These are phyloP conservation scores for Macrochelys suwanniensis DNA, from an alignment of 2,797 vertebrate species.

Conservation along the genomic window DNA sequence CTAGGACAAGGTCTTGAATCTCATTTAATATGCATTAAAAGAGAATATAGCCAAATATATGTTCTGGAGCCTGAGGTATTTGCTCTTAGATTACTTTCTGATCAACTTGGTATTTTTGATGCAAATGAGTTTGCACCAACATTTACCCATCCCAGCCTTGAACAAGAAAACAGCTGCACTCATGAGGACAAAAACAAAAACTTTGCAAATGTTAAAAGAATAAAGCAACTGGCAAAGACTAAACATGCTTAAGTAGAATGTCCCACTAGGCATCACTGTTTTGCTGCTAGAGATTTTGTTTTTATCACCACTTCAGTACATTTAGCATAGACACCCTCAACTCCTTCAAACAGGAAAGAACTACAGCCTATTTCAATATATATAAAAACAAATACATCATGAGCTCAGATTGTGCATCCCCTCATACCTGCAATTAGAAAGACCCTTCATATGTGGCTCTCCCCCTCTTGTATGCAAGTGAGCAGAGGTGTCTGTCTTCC, in stretches of 20 bases:
- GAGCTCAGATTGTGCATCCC: not conserved
- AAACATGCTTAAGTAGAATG: slow-evolving; percentile 50
- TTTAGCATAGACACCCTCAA: not conserved
- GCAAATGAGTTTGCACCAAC: slow-evolving; percentile 81
- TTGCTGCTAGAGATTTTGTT: slow-evolving; percentile 31
- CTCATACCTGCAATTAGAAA: not conserved
- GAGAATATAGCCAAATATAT: slow-evolving; percentile 70
- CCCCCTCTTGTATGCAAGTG: not conserved
- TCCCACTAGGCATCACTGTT: slow-evolving; percentile 55
- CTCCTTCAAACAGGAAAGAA: not conserved
- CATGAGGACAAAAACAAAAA: slow-evolving; percentile 76
- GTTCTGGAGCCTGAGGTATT: slow-evolving; percentile 73
- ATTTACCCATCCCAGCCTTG: slow-evolving; percentile 81
- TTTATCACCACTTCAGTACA: not conserved
- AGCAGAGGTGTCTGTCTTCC: not conserved
- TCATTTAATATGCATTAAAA: slow-evolving; percentile 54
- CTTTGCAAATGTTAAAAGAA: slow-evolving; percentile 84
- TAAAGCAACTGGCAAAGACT: slow-evolving; percentile 75
- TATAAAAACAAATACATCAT: not conserved
- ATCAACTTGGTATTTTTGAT: slow-evolving; percentile 79
- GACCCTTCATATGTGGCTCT: not conserved
- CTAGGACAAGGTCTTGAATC: not conserved
- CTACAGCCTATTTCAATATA: not conserved
- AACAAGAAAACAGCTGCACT: slow-evolving; percentile 73
- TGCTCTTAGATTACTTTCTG: slow-evolving; percentile 73